phyloP scores from a whole-genome alignment of 2,888 invertebrate genomes.

The Pyrrhia umbra region DNA sequence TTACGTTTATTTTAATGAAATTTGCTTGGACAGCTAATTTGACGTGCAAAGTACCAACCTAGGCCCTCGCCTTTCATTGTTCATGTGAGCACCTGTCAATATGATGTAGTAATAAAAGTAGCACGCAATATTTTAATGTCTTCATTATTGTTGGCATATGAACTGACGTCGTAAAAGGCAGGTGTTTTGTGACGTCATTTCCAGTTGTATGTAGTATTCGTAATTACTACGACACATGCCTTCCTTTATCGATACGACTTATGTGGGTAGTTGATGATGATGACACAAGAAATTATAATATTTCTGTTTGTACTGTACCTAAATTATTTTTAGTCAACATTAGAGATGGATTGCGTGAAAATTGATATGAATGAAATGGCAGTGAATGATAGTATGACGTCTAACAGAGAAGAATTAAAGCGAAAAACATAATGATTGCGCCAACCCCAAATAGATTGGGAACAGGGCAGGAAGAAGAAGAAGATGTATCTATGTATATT shows the following conservation, averaged over 20 bases:
- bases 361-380: no score
- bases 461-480: no score
- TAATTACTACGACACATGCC: slow-evolving; percentile 18
- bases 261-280: not conserved
- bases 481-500: no score
- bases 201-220: slow-evolving; percentile 12
- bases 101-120: slow-evolving; percentile 13
- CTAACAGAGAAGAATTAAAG: no score
- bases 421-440: no score
- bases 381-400: no score
- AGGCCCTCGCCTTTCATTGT: slow-evolving; percentile 14
- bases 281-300: slow-evolving; percentile 4
- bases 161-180: slow-evolving; percentile 33
- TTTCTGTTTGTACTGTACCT: not conserved
- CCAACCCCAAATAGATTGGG: no score
- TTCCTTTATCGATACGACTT: slow-evolving; percentile 12
- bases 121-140: slow-evolving; percentile 38
- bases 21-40: slow-evolving; percentile 17
- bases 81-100: slow-evolving; percentile 43
- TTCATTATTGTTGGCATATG: slow-evolving; percentile 27
- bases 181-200: slow-evolving; percentile 40
- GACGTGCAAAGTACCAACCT: slow-evolving; percentile 6
- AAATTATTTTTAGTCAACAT: not conserved
- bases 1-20: slow-evolving; percentile 23
- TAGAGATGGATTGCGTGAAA: no score